Base-by-base conservation (phyloP, 2,888 invertebrate genomes). In the Andricus curvator region DNA sequence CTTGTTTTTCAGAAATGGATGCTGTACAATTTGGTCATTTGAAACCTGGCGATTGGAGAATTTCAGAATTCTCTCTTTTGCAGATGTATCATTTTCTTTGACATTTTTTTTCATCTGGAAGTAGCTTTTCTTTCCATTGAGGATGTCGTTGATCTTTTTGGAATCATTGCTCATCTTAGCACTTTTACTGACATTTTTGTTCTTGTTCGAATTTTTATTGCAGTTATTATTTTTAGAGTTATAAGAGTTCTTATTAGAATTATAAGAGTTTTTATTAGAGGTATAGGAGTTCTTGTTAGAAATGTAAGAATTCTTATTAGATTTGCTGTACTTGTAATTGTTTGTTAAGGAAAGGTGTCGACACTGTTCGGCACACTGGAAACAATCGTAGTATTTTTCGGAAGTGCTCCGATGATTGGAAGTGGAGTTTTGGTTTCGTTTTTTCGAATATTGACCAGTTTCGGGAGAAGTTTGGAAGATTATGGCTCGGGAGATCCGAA, bases 381-480 rank as follows among this genome's bases (percentile, higher is more conserved):
- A 83, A 79, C 92, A 92, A 80, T 92, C 92, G 88, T 92, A 92
- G 60, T 92, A 92, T 79, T 90, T 91, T 77, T 92, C 92, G 67
- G 86, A 86, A 80, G 82, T 85, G 74, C 80, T 86, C 17, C 84
- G 88, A 87, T 91, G 86, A 83, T 88, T 87, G 68, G 56, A 74
- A 74, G 56, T 13, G 20, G 74, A 74, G n/a, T n/a, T 74, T 56
- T 51, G 33, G 9, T 33, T 74, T 60, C 33, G 37, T 51, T 74
- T 74, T 6, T 4, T 33, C 51, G 37, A 33, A 74, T 56, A 56
- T 33, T 33, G 29, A 56, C 33, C 37, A 56, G 8, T 74, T 13
- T 74, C 37, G 8, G 74, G 56, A 13, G 37, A 56, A 56, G 33
- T 74, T 6, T 56, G 56, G 56, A 74, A 60, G 56, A 74, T 37